phyloP scores from a whole-genome alignment of 2,797 vertebrate species.

The Eutrigla gurnardus region DNA sequence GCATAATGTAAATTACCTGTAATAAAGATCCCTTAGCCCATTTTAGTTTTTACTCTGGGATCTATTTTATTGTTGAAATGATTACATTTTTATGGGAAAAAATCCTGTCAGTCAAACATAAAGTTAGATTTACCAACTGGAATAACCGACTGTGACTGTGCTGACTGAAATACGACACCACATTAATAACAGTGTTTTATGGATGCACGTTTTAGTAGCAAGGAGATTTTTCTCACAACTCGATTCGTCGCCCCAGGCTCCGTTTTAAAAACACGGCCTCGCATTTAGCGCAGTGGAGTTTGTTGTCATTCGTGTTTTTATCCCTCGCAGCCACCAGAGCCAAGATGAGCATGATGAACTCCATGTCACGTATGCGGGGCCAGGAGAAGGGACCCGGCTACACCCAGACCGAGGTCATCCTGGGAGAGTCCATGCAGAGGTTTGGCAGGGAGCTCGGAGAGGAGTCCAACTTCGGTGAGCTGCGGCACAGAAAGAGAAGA shows the following conservation, averaged over 20 bases:
- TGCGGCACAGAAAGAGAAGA: slow-evolving; percentile 22
- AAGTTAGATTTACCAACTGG: too few species aligned
- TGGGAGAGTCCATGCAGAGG: slow-evolving; percentile 96
- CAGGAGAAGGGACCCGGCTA: slow-evolving; percentile 98
- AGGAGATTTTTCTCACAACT: background rate
- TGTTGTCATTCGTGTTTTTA: slow-evolving; percentile 13
- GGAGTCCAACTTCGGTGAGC: slow-evolving; percentile 94
- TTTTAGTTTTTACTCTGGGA: background rate
- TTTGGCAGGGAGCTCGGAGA: slow-evolving; percentile 96
- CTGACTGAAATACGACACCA: background rate
- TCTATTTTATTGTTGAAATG: background rate
- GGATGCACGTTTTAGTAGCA: background rate
- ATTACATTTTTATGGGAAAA: too few species aligned
- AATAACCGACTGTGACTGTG: background rate
- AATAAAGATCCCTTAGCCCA: background rate
- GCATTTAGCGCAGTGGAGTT: background rate
- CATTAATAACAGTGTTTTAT: background rate
- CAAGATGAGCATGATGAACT: slow-evolving; percentile 99
- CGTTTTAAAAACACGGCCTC: background rate
- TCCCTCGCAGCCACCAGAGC: slow-evolving; percentile 91
- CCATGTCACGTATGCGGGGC: slow-evolving; percentile 98
- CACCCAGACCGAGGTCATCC: slow-evolving; percentile 92
- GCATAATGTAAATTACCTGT: too few species aligned
- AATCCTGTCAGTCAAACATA: background rate
- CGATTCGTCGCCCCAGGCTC: background rate